Evolutionary conservation across 2,113 vertebrate genomes (phyloP), one percentile per base, ranked within the genome.

Genomic region (Cyanistes caeruleus): DNA sequence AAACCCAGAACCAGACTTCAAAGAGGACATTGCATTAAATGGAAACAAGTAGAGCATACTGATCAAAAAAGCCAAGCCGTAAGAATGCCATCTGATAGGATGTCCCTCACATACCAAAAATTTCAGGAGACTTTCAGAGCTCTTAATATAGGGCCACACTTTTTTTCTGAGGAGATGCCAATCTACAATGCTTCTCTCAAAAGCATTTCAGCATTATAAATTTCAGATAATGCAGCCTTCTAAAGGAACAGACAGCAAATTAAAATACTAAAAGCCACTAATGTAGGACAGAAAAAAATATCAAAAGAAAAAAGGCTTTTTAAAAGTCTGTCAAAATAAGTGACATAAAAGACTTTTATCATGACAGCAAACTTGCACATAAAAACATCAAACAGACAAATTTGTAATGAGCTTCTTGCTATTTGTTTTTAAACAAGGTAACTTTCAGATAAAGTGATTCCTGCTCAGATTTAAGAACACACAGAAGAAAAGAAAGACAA

Each of bases 221-320:
- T 79, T 84, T 58, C 87, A 91, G 58, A 76, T 89, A 89, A 85
- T 76, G 62, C 41, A 93, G 51, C 17, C 23, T 87, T 84, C 73
- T 67, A 81, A 72, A 87, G 23, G 56, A 81, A 68, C 16, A 81
- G 41, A 52, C 2, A 1, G 53, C 44, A 89, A 88, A 85, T 59
- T 69, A 84, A 94, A 75, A 75, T 35, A 88, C 64, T 78, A 95
- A 84, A 80, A 96, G 68, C 10, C 46, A 77, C 27, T 87, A 84
- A 46, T 56, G 41, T 37, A 60, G 49, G 83, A 67, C 49, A 87
- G 43, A 37, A 69, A 88, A 88, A 70, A 56, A 59, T 4, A 62
- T 33, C 27, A 39, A 44, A 77, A 59, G 24, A 72, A 78, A 76
- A 75, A 90, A 67, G 20, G 22, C 21, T 75, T 86, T 89, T 94